phyloP scores from a whole-genome alignment of 2,113 vertebrate species.

The Hymenochirus boettgeri region DNA sequence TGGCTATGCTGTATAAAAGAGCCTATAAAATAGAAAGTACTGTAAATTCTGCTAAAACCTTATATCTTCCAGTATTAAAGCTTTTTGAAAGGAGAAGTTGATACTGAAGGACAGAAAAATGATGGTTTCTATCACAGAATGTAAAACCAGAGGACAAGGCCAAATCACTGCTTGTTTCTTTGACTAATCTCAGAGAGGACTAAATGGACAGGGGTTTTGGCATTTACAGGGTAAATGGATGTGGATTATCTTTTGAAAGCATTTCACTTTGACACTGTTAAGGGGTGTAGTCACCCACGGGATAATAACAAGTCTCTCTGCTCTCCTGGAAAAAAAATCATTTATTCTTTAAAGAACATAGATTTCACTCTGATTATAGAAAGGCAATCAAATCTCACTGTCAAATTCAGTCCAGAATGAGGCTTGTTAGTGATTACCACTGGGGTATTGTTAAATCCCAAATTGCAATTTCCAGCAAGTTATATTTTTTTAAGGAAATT shows the following conservation, averaged over 20 bases:
- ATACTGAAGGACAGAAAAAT: no score
- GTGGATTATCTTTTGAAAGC: slow-evolving; percentile 7
- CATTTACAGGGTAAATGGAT: slow-evolving; percentile 17
- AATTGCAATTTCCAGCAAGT: slow-evolving; percentile 37
- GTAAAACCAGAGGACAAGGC: no score
- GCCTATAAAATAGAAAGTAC: no score
- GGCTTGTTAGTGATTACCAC: slow-evolving; percentile 43
- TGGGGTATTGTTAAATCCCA: slow-evolving; percentile 41
- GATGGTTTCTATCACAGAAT: no score
- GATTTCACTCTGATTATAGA: slow-evolving; percentile 42
- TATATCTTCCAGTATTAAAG: no score
- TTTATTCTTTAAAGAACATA: slow-evolving; percentile 40
- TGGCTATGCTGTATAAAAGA: no score
- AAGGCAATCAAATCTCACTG: slow-evolving; percentile 43
- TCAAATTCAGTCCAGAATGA: slow-evolving; percentile 43
- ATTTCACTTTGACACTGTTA: slow-evolving; percentile 25
- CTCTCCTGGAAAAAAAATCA: slow-evolving; percentile 33
- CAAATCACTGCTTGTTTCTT: no score
- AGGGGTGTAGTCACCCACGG: slow-evolving; percentile 29
- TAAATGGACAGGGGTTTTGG: background rate
- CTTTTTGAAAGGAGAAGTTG: no score
- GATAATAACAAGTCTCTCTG: slow-evolving; percentile 38
- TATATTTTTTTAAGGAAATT: slow-evolving; percentile 41
- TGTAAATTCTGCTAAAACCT: background rate
- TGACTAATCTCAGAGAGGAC: background rate